These are phyloP conservation scores for Axinella damicornis DNA, from an alignment of 37 sponge, comb jelly and placozoan species.

Conservation along the genomic window DNA sequence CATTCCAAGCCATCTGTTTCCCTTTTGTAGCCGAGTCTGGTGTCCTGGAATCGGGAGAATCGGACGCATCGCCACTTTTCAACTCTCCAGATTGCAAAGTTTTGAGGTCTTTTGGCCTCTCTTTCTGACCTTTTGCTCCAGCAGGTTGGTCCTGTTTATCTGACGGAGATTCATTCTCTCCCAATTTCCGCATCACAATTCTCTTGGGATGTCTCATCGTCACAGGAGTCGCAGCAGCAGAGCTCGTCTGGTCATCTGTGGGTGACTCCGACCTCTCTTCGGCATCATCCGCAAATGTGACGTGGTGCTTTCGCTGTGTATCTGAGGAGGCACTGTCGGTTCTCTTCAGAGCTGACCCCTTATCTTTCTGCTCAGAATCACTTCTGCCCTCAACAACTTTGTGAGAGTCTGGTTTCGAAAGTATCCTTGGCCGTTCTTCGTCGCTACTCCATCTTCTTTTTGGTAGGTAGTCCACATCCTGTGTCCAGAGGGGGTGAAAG, in stretches of 20 bases:
- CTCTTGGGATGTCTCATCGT: constrained; percentile 23
- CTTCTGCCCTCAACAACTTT: neutral
- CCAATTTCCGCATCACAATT: constrained; percentile 58
- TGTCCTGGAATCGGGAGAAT: neutral
- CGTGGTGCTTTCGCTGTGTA: neutral
- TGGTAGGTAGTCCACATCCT: neutral
- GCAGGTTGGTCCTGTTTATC: neutral
- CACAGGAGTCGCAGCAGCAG: neutral
- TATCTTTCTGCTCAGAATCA: neutral
- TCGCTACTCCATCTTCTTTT: constrained; percentile 5
- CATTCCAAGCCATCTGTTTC: constrained; percentile 40
- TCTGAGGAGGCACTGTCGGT: constrained; percentile 21
- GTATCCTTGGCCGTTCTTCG: constrained; percentile 16
- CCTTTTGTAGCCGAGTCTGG: neutral
- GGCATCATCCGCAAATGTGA: constrained; percentile 21
- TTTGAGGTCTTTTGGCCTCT: constrained; percentile 5
- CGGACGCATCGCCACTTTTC: neutral
- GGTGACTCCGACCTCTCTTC: neutral
- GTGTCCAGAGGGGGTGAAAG: constrained; percentile 5
- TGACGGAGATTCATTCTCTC: constrained; percentile 3
- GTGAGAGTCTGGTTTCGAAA: constrained; percentile 11
- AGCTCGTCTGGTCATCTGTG: neutral
- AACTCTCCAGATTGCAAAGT: neutral
- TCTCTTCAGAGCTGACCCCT: constrained; percentile 19
- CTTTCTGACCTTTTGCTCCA: constrained; percentile 6